These are phyloP conservation scores for Aphidius colemani DNA, from an alignment of 2,888 invertebrate species.

Conservation along the genomic window DNA sequence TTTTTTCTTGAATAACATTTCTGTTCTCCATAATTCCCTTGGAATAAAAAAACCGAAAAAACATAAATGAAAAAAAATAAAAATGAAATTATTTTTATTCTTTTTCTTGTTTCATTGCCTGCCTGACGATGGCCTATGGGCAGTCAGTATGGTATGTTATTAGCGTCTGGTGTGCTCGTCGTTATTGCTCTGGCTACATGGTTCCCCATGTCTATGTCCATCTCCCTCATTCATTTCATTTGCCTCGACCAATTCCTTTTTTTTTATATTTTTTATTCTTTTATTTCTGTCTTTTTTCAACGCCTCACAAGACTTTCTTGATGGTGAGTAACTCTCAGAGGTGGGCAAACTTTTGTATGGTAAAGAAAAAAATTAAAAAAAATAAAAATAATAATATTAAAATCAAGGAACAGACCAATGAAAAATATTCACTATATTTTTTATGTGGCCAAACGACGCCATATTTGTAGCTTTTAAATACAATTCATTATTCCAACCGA, in stretches of 20 bases:
- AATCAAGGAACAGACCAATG: no score
- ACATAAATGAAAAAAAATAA: no score
- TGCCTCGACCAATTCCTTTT: conserved; percentile 24
- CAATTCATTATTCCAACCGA: no score
- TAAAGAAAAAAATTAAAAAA: conserved; percentile 20
- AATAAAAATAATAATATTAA: conserved; percentile 5
- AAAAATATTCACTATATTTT: no score
- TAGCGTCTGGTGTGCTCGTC: conserved; percentile 58
- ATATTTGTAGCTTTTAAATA: no score
- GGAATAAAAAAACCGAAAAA: background rate
- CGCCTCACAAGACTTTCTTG: conserved; percentile 15
- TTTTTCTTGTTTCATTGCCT: conserved; percentile 57
- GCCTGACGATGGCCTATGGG: conserved; percentile 57
- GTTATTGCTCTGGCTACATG: conserved; percentile 54
- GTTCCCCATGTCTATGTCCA: conserved; percentile 46
- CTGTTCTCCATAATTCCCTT: conserved; percentile 58
- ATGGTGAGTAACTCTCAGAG: conserved; percentile 14
- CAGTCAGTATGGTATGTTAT: conserved; percentile 60
- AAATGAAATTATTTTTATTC: conserved; percentile 49
- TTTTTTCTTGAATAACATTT: conserved; percentile 37
- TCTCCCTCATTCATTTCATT: conserved; percentile 35
- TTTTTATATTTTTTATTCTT: background rate
- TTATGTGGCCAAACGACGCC: no score
- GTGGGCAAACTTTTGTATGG: conserved; percentile 22
- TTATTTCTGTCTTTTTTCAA: conserved; percentile 26